Evolutionary conservation across 2,888 invertebrate genomes (phyloP).

Genomic region (Meiosimyza platycephala): DNA sequence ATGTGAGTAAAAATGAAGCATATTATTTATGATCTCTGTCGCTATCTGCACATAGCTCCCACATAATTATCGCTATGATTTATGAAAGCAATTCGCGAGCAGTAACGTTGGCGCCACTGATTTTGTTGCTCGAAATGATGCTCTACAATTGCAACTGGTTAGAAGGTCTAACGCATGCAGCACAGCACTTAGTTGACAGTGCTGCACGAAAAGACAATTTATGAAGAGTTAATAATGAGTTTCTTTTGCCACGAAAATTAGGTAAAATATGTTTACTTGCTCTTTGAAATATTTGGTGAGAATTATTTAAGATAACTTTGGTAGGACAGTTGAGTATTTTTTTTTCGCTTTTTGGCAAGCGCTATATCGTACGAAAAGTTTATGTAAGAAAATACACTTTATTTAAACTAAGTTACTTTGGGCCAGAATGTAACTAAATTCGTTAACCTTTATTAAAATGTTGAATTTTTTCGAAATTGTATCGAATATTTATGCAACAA

Average conservation of each 20-base stretch:
- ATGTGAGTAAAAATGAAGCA: background rate
- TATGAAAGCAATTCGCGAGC: conserved; percentile 48
- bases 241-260: conserved; percentile 1
- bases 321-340: too few species aligned
- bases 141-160: too few species aligned
- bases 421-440: too few species aligned
- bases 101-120: background rate
- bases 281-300: background rate
- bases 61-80: conserved; percentile 62
- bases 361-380: too few species aligned
- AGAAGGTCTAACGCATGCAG: background rate
- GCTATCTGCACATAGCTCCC: conserved; percentile 42
- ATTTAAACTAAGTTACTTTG: too few species aligned
- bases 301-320: too few species aligned
- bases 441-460: too few species aligned
- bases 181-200: background rate
- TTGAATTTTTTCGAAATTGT: too few species aligned
- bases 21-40: conserved; percentile 44
- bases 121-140: too few species aligned
- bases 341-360: too few species aligned
- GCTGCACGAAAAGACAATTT: background rate
- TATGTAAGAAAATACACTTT: too few species aligned
- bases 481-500: too few species aligned
- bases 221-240: conserved; percentile 4
- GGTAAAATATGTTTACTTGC: background rate